Evolutionary conservation across 2,797 vertebrate species (phyloP).

Genomic region (Tapera naevia): DNA sequence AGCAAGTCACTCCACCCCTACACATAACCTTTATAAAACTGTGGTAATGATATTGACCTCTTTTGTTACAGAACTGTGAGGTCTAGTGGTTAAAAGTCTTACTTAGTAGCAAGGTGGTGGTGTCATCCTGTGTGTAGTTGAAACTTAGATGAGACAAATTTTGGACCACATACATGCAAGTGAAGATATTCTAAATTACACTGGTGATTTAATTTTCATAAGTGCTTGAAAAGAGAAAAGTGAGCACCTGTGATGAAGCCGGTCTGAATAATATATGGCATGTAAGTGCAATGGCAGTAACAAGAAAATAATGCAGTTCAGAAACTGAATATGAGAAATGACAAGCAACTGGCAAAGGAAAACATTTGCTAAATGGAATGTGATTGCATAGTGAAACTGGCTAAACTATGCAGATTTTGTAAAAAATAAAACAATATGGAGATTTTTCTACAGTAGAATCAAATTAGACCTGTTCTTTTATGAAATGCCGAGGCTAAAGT

Average conservation of each 20-base stretch:
- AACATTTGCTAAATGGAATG: not conserved
- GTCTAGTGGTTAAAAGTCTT: conserved; percentile 34
- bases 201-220: conserved; percentile 54
- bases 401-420: conserved; percentile 28
- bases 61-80: conserved; percentile 2
- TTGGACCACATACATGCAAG: conserved; percentile 15
- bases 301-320: conserved; percentile 42
- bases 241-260: conserved; percentile 41
- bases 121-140: not conserved
- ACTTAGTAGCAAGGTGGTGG: conserved; percentile 4
- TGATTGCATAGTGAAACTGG: not conserved
- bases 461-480: not conserved
- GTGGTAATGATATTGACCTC: conserved; percentile 49
- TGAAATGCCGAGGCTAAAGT: not conserved
- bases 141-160: conserved; percentile 22
- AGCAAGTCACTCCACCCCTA: conserved; percentile 32
- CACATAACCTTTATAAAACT: conserved; percentile 21
- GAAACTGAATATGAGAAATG: conserved; percentile 31
- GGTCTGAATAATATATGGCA: conserved; percentile 31
- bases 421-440: not conserved
- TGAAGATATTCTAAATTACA: conserved; percentile 41
- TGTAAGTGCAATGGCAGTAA: conserved; percentile 18
- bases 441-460: not conserved
- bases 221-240: conserved; percentile 38
- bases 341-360: conserved; percentile 44